These are phyloP conservation scores for Nyctibius bracteatus DNA, from an alignment of 2,113 vertebrate genomes.

Conservation along the genomic window DNA sequence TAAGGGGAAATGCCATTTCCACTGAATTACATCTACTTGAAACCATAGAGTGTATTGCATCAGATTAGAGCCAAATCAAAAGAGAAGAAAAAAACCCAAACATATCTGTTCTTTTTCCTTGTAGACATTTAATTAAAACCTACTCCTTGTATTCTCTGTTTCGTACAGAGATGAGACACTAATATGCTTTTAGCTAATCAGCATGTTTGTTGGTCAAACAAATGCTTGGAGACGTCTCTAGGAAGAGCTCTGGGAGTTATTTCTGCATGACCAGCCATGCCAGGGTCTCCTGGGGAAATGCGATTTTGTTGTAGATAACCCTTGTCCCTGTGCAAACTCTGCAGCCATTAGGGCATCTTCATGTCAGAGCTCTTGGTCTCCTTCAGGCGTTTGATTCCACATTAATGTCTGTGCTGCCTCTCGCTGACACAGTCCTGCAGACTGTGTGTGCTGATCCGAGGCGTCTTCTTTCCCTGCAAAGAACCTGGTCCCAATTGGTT, in stretches of 20 bases:
- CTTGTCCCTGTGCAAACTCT: neutral
- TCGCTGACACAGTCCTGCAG: neutral
- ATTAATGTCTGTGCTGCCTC: neutral
- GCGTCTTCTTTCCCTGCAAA: neutral
- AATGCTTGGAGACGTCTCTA: constrained; percentile 9
- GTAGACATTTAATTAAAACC: constrained; percentile 6
- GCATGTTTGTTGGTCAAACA: constrained; percentile 15
- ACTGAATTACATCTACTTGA: neutral
- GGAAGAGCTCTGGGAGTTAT: constrained; percentile 3
- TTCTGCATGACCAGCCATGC: neutral
- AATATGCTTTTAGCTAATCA: constrained; percentile 23
- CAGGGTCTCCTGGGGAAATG: neutral
- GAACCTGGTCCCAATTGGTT: neutral
- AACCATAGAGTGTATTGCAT: neutral
- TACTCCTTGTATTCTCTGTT: neutral
- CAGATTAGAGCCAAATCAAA: constrained; percentile 13
- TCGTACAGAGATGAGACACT: neutral
- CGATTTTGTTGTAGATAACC: neutral
- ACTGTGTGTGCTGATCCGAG: neutral
- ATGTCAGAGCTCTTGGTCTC: neutral
- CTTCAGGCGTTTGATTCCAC: neutral
- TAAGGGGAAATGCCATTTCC: neutral
- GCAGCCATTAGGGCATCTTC: neutral
- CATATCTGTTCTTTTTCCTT: neutral
- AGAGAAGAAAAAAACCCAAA: neutral